phyloP scores from a whole-genome alignment of 2,888 invertebrate species.

The Nematopogon swammerdamellus region DNA sequence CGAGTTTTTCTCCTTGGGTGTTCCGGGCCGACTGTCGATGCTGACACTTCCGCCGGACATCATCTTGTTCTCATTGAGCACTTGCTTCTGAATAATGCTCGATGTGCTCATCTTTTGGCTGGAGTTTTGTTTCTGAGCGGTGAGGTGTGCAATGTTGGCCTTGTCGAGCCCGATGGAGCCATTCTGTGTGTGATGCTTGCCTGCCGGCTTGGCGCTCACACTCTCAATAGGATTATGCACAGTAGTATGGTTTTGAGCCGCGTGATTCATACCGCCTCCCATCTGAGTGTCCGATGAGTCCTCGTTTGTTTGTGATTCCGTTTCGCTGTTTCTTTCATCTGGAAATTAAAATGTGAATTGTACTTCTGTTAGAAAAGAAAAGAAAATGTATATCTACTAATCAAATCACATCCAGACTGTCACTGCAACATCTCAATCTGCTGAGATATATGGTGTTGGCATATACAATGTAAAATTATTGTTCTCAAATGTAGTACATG shows the following conservation, averaged over 20 bases:
- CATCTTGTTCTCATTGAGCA: constrained; percentile 40
- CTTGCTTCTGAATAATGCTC: constrained; percentile 39
- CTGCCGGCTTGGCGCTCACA: constrained; percentile 45
- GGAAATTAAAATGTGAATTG: constrained; percentile 25
- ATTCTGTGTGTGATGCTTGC: constrained; percentile 49
- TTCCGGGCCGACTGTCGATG: constrained; percentile 43
- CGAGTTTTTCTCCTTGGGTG: constrained; percentile 47
- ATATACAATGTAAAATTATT: too few species aligned
- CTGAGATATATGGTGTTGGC: too few species aligned
- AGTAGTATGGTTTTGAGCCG: constrained; percentile 42
- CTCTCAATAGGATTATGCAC: constrained; percentile 51
- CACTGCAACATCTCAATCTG: too few species aligned
- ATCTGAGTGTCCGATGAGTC: constrained; percentile 70
- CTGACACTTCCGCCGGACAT: constrained; percentile 27
- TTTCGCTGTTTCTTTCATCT: constrained; percentile 85
- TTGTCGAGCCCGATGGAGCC: constrained; percentile 33
- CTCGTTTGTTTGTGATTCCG: constrained; percentile 81
- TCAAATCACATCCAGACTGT: too few species aligned
- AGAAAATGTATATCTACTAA: too few species aligned
- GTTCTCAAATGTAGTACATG: too few species aligned
- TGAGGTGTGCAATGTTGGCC: constrained; percentile 23
- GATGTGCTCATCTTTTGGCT: constrained; percentile 37
- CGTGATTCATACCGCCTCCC: constrained; percentile 40
- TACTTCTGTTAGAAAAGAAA: too few species aligned
- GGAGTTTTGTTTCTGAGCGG: constrained; percentile 27